Conservation (phyloP, 64 coral and sea anemone species). For the Stylophora pistillata region DNA sequence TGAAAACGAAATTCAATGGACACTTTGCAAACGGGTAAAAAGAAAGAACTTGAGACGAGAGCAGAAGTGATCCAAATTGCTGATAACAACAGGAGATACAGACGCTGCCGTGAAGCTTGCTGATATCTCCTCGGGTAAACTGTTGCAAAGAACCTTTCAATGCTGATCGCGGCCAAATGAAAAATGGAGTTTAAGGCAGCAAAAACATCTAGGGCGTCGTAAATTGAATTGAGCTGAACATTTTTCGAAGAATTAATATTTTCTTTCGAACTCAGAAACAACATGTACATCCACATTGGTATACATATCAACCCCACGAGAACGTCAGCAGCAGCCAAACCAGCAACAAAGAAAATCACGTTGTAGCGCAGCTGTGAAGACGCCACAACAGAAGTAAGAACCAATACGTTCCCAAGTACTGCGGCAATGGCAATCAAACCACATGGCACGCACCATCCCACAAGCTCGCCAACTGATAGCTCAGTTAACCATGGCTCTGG, state of each 20-base stretch:
- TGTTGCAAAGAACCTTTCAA: conserved; percentile 35
- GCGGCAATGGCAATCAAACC: conserved; percentile 27
- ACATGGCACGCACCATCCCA: conserved; percentile 36
- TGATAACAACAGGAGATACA: not conserved
- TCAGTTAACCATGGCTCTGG: conserved; percentile 11
- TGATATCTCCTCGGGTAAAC: conserved; percentile 1
- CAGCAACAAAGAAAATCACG: conserved; percentile 51
- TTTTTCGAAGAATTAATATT: not conserved
- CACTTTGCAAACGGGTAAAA: not conserved
- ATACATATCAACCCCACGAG: conserved; percentile 34
- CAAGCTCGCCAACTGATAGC: conserved; percentile 25
- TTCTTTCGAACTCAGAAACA: not conserved
- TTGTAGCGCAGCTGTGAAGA: conserved; percentile 9
- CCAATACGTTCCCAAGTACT: conserved; percentile 36
- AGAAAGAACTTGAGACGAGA: conserved; percentile 28
- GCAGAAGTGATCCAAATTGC: conserved; percentile 36
- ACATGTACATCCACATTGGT: conserved; percentile 59
- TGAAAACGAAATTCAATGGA: conserved; percentile 25
- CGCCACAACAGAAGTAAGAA: conserved; percentile 50
- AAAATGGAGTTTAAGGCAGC: conserved; percentile 57
- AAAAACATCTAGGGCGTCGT: conserved; percentile 53
- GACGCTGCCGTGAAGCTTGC: not conserved
- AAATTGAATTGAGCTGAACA: not conserved
- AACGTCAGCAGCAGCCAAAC: conserved; percentile 55
- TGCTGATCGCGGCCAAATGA: conserved; percentile 61